These are phyloP conservation scores for Unio delphinus DNA, from an alignment of 2,888 invertebrate species.

Conservation along the genomic window DNA sequence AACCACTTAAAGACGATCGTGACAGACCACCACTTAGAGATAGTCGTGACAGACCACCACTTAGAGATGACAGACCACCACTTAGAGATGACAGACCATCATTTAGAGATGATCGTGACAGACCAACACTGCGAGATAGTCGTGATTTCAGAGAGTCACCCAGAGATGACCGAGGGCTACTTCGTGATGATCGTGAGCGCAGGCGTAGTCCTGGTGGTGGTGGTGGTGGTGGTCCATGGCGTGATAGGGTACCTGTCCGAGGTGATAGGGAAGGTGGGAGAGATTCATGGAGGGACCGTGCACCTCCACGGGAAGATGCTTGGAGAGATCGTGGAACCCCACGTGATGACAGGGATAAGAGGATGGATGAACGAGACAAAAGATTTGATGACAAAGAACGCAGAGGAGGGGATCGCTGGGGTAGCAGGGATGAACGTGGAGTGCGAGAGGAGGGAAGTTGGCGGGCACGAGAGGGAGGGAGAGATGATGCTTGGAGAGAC, in stretches of 20 bases:
- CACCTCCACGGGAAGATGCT: conserved; percentile 10
- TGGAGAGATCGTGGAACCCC: conserved; percentile 13
- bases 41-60: conserved; percentile 27
- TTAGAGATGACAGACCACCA: conserved; percentile 17
- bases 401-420: conserved; percentile 5
- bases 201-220: conserved; percentile 17
- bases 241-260: conserved; percentile 10
- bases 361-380: conserved; percentile 22
- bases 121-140: conserved; percentile 15
- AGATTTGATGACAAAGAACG: conserved; percentile 26
- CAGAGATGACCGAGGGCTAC: conserved; percentile 5
- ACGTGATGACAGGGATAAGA: conserved; percentile 9
- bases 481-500: conserved; percentile 15
- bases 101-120: conserved; percentile 19
- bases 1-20: conserved; percentile 25
- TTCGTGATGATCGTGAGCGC: conserved; percentile 19
- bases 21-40: conserved; percentile 16
- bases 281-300: conserved; percentile 30
- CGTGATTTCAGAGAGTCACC: conserved; percentile 25
- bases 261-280: conserved; percentile 20
- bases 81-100: conserved; percentile 15
- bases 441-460: conserved; percentile 15
- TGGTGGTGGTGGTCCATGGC: conserved; percentile 4
- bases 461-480: conserved; percentile 20
- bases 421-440: conserved; percentile 4